phyloP scores from a whole-genome alignment of 2,888 invertebrate genomes.

The Thereva nobilitata region DNA sequence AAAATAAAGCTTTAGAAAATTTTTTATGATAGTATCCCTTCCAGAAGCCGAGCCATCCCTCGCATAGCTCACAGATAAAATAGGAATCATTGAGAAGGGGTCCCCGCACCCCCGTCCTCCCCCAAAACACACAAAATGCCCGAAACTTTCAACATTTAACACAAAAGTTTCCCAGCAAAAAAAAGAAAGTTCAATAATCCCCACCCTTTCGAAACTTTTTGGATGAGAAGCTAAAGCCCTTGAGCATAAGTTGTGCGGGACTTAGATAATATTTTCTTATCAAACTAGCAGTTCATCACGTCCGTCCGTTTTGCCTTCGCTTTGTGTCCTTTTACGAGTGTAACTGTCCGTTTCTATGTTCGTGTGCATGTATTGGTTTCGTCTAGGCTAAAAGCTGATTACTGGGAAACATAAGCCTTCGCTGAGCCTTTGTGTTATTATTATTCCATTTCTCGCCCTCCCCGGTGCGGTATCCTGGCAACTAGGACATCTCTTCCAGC shows the following conservation, averaged over 20 bases:
- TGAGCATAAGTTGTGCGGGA: slow-evolving; percentile 18
- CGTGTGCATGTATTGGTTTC: background rate
- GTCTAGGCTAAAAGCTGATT: slow-evolving; percentile 18
- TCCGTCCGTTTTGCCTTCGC: slow-evolving; percentile 1
- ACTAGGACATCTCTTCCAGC: background rate
- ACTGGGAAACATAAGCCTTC: slow-evolving; percentile 14
- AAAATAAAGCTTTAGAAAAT: too few species aligned
- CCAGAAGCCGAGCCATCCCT: too few species aligned
- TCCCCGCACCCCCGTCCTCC: too few species aligned
- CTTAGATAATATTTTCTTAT: slow-evolving; percentile 15
- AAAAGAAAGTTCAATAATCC: slow-evolving; percentile 3
- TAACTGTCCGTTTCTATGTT: too few species aligned
- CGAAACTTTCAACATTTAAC: too few species aligned
- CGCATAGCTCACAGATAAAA: too few species aligned
- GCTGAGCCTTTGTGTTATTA: slow-evolving; percentile 11
- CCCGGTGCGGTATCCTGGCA: background rate
- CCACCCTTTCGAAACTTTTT: background rate
- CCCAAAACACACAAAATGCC: too few species aligned
- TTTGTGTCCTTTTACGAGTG: slow-evolving; percentile 6
- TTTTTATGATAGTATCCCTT: too few species aligned
- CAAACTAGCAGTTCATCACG: slow-evolving; percentile 10
- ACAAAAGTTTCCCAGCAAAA: background rate
- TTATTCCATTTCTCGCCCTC: slow-evolving; percentile 1
- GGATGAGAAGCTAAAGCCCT: background rate
- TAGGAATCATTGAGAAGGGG: too few species aligned